Conservation (phyloP, 2,113 vertebrate genomes). For the Pelecanus crispus region DNA sequence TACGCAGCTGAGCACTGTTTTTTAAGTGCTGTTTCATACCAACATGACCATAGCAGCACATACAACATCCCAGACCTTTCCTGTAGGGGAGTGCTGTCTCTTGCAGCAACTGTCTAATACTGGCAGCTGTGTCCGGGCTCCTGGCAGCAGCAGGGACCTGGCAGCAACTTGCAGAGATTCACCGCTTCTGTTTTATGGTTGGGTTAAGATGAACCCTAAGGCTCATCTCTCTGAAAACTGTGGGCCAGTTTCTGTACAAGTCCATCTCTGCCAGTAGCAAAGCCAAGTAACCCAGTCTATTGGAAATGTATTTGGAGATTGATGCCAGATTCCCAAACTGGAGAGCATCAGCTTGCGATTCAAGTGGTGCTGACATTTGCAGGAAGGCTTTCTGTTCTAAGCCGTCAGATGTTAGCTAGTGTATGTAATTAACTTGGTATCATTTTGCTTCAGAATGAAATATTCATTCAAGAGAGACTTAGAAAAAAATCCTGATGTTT, state of each 20-base stretch:
- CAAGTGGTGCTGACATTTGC: not conserved
- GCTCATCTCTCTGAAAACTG: not conserved
- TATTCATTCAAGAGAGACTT: slow-evolving; percentile 55
- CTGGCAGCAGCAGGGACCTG: not conserved
- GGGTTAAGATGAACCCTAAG: not conserved
- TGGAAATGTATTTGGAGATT: not conserved
- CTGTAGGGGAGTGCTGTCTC: not conserved
- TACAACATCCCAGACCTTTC: not conserved
- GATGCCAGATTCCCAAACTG: slow-evolving; percentile 16
- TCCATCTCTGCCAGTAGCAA: not conserved
- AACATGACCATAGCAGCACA: not conserved
- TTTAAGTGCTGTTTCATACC: not conserved
- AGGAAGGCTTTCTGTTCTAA: not conserved
- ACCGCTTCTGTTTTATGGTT: not conserved
- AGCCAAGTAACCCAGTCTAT: not conserved
- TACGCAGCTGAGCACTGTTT: not conserved
- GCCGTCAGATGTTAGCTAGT: slow-evolving; percentile 39
- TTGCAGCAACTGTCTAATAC: not conserved
- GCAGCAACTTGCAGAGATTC: not conserved
- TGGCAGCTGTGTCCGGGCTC: fast-evolving
- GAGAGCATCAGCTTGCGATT: slow-evolving; percentile 2
- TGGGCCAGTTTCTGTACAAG: not conserved
- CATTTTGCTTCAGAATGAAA: slow-evolving; percentile 54
- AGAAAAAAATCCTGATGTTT: slow-evolving; percentile 20
- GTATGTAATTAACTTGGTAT: slow-evolving; percentile 53